Base-by-base conservation (phyloP, 2,797 vertebrate species). In the Notolepis coatsorum region DNA sequence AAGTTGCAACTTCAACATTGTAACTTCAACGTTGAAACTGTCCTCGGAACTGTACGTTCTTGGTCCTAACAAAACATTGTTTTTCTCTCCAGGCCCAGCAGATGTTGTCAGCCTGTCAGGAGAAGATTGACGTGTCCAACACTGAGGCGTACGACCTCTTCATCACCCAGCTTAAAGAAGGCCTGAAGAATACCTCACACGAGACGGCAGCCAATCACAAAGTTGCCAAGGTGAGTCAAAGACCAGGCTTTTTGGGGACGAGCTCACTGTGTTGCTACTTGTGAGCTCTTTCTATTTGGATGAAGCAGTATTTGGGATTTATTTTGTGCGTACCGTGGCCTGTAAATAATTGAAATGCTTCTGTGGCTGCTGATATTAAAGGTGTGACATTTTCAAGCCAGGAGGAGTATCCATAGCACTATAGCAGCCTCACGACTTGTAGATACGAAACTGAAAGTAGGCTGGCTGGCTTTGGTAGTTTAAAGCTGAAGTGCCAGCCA, bases 121-220 rank as follows among this genome's bases (percentile, higher is more conserved):
- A 99, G 86, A 99, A 99, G 90, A 92, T 99, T 69, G 98, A 99
- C 61, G 93, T 99, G 86, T 98, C 96, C 69, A 96, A 93, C 88
- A 96, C 94, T 2, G 97, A 99, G 83, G 97, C 97, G 68, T 99
- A 97, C 48, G 97, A 99, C 84, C 92, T 96, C 75, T 99, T 99
- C 80, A 96, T 99, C 86, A 93, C 91, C 60, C 98, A 99, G 82
- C 93, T 99, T 73, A 99, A 97, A 93, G 98, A 99, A 88, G 98
- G 98, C 81, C 92, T 99, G 84, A 98, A 98, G 94, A 99, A 96
- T 94, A 98, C 95, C 94, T 98, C 97, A 90, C 96, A 99, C 6
- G 98, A 99, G 92, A 98, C 98, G 12, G 97, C 97, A 90, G 97
- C 96, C 91, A 99, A 96, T 92, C 98, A 99, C 91, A 99, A 99